Base-by-base conservation (phyloP, 2,888 invertebrate species). In the Macaria notata region DNA sequence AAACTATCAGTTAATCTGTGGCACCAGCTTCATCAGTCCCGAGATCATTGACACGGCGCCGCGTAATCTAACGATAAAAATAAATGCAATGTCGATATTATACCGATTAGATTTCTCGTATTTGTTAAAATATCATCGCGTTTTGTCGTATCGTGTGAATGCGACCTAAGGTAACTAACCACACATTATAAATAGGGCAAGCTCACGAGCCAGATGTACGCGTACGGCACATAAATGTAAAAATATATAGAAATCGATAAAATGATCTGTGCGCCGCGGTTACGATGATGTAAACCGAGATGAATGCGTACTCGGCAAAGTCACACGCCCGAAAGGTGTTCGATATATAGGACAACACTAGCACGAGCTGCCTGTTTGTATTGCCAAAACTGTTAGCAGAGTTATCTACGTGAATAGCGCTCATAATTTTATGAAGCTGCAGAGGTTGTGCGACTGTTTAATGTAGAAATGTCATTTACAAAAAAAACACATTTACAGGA, bases 131-230 rank as follows among this genome's bases (percentile, higher is more conserved):
- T 36, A 36, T 1, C 33, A 36, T 36, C 7, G 49, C 61, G 66
- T 61, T 68, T 61, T 62, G 62, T 66, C 54, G 62, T 69, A 68
- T 72, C 67, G 61, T 70, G 65, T 72, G 70, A 72, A 73, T 66
- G 69, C 68, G 71, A 69, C 73, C 71, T 76, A 74, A 76, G 76
- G 76, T 78, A 82, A 76, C 75, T 77, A 81, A 76, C 75, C 77
- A 75, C 76, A 78, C 74, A 75, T 79, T 81, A 80, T 83, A 86
- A 82, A 84, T 86, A 83, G 84, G 81, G 73, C 81, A 81, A 73
- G 72, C 81, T 78, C 75, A 74, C 73, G 75, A 72, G 75, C 74
- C 81, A 83, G 80, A 83, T 81, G 79, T 75, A 74, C 75, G 72
- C 73, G 72, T 72, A 73, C 71, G 67, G 70, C 73, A 71, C 73